phyloP scores from a whole-genome alignment of 2,113 vertebrate species.

The Penelope pileata region DNA sequence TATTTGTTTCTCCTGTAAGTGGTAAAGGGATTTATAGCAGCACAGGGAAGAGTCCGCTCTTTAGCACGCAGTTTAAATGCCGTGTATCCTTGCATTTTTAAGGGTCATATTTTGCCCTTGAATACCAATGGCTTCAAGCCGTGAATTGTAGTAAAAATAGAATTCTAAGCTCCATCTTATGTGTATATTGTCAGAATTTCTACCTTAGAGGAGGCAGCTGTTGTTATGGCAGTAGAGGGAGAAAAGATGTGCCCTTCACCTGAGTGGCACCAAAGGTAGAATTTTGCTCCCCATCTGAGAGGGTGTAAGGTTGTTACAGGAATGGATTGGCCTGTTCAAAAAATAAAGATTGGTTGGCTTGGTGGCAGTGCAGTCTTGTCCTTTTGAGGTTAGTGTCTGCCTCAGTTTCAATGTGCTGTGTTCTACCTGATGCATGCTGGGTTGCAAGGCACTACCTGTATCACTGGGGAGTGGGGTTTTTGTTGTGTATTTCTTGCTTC shows the following conservation, averaged over 20 bases:
- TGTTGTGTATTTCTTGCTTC: not conserved
- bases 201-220: fast-evolving
- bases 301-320: not conserved
- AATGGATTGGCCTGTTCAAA: not conserved
- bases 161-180: not conserved
- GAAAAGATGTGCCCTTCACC: not conserved
- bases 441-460: not conserved
- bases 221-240: not conserved
- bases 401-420: not conserved
- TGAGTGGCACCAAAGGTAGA: not conserved
- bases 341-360: not conserved
- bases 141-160: not conserved
- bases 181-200: not conserved
- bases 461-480: not conserved
- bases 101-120: not conserved
- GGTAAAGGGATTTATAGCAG: not conserved
- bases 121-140: not conserved
- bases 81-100: not conserved
- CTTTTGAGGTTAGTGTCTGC: not conserved
- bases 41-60: not conserved
- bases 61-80: not conserved
- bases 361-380: not conserved
- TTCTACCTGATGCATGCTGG: not conserved
- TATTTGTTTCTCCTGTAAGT: not conserved
- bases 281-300: not conserved